Conservation (phyloP, 2,888 invertebrate genomes). For the Steinernema hermaphroditum region DNA sequence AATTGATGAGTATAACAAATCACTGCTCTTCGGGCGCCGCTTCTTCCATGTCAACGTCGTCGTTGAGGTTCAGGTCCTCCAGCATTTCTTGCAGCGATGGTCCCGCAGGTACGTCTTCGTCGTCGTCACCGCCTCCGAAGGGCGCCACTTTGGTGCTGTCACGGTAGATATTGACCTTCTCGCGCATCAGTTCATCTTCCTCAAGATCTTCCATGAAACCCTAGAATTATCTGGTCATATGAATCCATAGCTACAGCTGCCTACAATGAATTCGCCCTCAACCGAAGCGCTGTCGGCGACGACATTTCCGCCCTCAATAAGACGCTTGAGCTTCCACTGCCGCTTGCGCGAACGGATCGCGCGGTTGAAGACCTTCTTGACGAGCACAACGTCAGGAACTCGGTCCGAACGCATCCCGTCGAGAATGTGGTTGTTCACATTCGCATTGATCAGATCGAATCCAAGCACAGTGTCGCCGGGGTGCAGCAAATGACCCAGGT, state of each 20-base stretch:
- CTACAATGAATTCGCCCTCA: constrained; percentile 63
- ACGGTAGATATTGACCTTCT: constrained; percentile 87
- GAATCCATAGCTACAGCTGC: background rate
- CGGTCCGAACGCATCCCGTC: constrained; percentile 76
- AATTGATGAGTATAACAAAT: constrained; percentile 3
- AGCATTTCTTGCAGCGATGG: constrained; percentile 90
- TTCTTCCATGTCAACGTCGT: constrained; percentile 70
- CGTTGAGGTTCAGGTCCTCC: constrained; percentile 80
- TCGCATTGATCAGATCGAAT: constrained; percentile 85
- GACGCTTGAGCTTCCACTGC: constrained; percentile 88
- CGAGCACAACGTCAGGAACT: constrained; percentile 88
- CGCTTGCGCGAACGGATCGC: constrained; percentile 68
- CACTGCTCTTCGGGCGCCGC: background rate
- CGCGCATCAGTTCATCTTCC: constrained; percentile 85
- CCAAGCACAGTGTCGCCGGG: constrained; percentile 89
- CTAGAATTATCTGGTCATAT: constrained; percentile 54
- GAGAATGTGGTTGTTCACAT: constrained; percentile 85
- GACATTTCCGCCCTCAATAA: constrained; percentile 71
- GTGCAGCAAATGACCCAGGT: constrained; percentile 88
- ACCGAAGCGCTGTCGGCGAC: constrained; percentile 67
- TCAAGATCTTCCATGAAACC: constrained; percentile 91
- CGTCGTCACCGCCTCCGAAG: constrained; percentile 53
- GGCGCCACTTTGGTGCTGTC: constrained; percentile 37
- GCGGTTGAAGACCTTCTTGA: constrained; percentile 76
- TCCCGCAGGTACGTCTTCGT: constrained; percentile 75